Conservation (phyloP, 2,888 invertebrate species). For the Mantis religiosa region DNA sequence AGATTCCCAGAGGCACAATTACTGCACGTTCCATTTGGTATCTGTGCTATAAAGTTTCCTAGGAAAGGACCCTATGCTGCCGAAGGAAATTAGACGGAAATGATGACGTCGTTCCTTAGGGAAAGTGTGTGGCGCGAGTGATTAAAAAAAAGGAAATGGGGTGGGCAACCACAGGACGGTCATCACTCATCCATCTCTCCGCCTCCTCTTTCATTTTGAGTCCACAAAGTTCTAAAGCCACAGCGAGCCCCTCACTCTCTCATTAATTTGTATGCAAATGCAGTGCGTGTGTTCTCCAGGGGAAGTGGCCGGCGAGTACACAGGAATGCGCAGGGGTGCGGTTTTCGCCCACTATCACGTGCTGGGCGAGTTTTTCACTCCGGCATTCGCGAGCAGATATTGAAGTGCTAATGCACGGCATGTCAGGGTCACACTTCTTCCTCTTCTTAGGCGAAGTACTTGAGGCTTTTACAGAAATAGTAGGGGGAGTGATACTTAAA, state of each 20-base stretch:
- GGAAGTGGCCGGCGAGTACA: not conserved
- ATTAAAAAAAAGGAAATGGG: not conserved
- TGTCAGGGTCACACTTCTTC: too few species aligned
- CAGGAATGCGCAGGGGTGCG: not conserved
- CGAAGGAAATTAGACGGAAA: not conserved
- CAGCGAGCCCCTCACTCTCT: not conserved
- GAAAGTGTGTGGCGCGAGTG: not conserved
- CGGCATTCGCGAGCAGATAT: not conserved
- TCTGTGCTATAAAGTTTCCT: not conserved
- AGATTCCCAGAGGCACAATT: not conserved
- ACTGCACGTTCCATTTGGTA: not conserved
- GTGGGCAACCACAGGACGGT: not conserved
- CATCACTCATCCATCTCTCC: not conserved
- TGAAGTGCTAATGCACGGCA: not conserved
- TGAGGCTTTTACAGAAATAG: too few species aligned
- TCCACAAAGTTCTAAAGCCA: not conserved
- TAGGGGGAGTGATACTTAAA: too few species aligned
- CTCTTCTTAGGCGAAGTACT: too few species aligned
- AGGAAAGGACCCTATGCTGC: not conserved
- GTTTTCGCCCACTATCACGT: not conserved
- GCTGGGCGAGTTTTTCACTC: not conserved
- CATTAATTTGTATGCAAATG: slow-evolving; percentile 29
- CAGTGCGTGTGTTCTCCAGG: not conserved
- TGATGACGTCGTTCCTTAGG: not conserved
- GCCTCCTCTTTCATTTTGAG: not conserved